phyloP scores from a whole-genome alignment of 2,888 invertebrate species.

The Drosophila rubida region DNA sequence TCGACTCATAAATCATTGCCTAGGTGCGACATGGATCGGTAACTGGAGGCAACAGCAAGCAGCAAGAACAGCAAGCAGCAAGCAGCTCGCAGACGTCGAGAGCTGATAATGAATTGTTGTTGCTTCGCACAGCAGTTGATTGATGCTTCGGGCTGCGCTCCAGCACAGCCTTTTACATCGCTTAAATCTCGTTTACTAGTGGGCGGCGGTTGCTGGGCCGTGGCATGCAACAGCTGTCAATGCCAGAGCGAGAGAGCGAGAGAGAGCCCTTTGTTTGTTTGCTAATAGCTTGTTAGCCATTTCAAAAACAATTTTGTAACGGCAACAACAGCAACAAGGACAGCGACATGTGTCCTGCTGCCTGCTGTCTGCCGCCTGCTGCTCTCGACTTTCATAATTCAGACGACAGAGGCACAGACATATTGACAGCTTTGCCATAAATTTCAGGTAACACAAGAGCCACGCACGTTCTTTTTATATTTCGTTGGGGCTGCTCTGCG shows the following conservation, averaged over 20 bases:
- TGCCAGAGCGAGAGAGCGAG: slow-evolving; percentile 13
- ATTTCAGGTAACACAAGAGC: slow-evolving; percentile 64
- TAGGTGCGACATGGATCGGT: slow-evolving; percentile 34
- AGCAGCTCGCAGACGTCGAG: slow-evolving; percentile 11
- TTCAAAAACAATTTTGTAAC: slow-evolving; percentile 74
- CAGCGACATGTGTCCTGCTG: slow-evolving; percentile 47
- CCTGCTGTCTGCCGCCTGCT: slow-evolving; percentile 4
- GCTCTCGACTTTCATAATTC: slow-evolving; percentile 59
- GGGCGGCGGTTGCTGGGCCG: background rate
- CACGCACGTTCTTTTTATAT: slow-evolving; percentile 6
- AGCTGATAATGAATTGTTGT: slow-evolving; percentile 34
- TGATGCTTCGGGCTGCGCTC: slow-evolving; percentile 32
- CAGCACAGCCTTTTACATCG: slow-evolving; percentile 14
- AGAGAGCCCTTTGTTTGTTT: slow-evolving; percentile 68
- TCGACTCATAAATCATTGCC: slow-evolving; percentile 51
- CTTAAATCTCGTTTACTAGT: slow-evolving; percentile 55
- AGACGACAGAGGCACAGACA: slow-evolving; percentile 27
- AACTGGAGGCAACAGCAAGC: slow-evolving; percentile 15
- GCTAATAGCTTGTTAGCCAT: slow-evolving; percentile 80
- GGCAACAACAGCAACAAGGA: slow-evolving; percentile 44
- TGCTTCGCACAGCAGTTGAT: slow-evolving; percentile 33
- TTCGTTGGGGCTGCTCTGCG: slow-evolving; percentile 33
- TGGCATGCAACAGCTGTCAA: slow-evolving; percentile 52
- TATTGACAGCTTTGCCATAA: slow-evolving; percentile 73
- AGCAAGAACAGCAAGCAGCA: slow-evolving; percentile 16